Evolutionary conservation across 92 coral and sea anemone genomes (phyloP), one percentile per base, ranked within the genome.

Genomic region (Phenganax subtilis): DNA sequence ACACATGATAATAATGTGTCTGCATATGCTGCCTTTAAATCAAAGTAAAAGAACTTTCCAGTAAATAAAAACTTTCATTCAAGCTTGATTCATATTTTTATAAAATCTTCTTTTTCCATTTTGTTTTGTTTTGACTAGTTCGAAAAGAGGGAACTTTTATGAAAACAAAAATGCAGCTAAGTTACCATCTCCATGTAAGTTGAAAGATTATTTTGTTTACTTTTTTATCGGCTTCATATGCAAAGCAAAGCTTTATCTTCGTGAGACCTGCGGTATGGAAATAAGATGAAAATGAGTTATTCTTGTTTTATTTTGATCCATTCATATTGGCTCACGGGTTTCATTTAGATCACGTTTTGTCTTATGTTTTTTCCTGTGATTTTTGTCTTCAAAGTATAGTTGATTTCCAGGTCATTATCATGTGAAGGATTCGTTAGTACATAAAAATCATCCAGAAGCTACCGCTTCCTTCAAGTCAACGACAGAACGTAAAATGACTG

Each of bases 401-500:
- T 14, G 4, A 65, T 79, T 63, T 51, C 30, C 84, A 94, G 97
- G 93, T 83, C 97, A 90, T 61, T 94, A 94, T 86, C 83, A 88
- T 25, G 83, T 94, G 17, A 94, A 88, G 70, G 97, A 94, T 64
- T 87, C 80, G 71, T 87, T 94, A 12, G 76, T 90, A 37, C 87
- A 85, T 71, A 88, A 87, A 65, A 71, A 91, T 62, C 91, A 92
- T 10, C 86, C 88, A 72, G 88, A 87, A 52, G 90, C 87, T 0
- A 82, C 98, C 11, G 94, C 98, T 54, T 97, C 98, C 12, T 94
- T 94, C 74, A 94, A 94, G 83, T 94, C 98, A 28, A 92, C 97
- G 47, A 93, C 97, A 27, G 92, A 90, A 75, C 84, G 98, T 72
- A 94, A 92, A 75, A 94, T 94, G 98, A 90, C 88, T 85, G 79